phyloP scores from a whole-genome alignment of 2,888 invertebrate genomes.

The Cephus spinipes region DNA sequence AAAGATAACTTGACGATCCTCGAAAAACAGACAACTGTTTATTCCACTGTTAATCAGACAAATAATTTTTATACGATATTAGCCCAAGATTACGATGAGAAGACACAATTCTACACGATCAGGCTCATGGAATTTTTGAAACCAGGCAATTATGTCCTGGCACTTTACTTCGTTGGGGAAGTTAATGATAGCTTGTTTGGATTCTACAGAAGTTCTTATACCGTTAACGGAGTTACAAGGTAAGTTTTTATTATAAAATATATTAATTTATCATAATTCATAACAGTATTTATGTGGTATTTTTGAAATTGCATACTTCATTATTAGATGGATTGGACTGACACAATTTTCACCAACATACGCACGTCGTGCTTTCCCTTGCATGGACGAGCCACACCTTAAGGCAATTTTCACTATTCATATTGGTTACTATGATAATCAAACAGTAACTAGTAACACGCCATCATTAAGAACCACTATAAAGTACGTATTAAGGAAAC shows the following conservation, averaged over 20 bases:
- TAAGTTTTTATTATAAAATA: slow-evolving; percentile 53
- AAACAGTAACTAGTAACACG: slow-evolving; percentile 33
- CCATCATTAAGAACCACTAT: slow-evolving; percentile 1
- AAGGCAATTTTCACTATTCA: slow-evolving; percentile 82
- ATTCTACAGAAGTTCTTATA: slow-evolving; percentile 72
- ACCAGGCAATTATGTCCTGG: slow-evolving; percentile 65
- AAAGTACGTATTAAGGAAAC: neutral
- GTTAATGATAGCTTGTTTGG: slow-evolving; percentile 74
- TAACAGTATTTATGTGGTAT: neutral
- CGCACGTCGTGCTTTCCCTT: slow-evolving; percentile 85
- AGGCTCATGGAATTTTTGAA: slow-evolving; percentile 24
- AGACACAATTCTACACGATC: slow-evolving; percentile 45
- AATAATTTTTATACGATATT: slow-evolving; percentile 23
- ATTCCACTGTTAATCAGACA: neutral
- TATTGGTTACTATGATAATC: slow-evolving; percentile 71
- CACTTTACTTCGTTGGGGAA: slow-evolving; percentile 69
- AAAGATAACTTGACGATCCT: slow-evolving; percentile 66
- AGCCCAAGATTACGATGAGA: slow-evolving; percentile 33
- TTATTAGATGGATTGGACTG: slow-evolving; percentile 77
- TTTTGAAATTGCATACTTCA: neutral
- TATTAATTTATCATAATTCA: neutral
- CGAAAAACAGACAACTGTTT: slow-evolving; percentile 28
- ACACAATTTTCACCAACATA: slow-evolving; percentile 86
- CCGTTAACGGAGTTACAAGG: slow-evolving; percentile 68
- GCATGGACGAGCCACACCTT: slow-evolving; percentile 86